Percentiles rank a stretch among this genome's conserved stretches.
Evolutionary conservation across 2,113 vertebrate genomes (phyloP).

Genomic region (Puntigrus tetrazona): DNA sequence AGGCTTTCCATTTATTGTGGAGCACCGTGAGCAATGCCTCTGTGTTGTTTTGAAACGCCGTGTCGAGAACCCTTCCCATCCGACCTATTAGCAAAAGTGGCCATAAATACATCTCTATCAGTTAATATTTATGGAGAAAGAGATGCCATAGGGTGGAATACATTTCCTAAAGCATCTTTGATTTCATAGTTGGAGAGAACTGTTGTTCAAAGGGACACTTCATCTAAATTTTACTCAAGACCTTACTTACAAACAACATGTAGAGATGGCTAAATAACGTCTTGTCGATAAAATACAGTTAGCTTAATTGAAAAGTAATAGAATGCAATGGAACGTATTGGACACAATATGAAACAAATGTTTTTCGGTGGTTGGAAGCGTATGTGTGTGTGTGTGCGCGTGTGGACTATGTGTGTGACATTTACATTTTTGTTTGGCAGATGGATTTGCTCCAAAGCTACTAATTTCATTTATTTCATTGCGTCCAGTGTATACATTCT

Average conservation of each 20-base stretch:
- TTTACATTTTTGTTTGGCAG: background rate
- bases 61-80: background rate
- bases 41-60: background rate
- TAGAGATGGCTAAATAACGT: too few relatives aligned
- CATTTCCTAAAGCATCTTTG: background rate
- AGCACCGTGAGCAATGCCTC: background rate
- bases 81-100: conserved; percentile 8
- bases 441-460: background rate
- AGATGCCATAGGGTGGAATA: background rate
- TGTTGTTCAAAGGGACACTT: background rate
- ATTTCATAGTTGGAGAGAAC: background rate
- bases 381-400: too few relatives aligned
- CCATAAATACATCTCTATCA: background rate
- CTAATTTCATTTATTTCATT: background rate
- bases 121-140: conserved; percentile 9
- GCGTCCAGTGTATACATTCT: background rate
- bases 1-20: background rate
- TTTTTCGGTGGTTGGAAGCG: too few relatives aligned
- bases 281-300: too few relatives aligned
- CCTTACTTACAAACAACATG: too few relatives aligned
- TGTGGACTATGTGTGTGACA: too few relatives aligned
- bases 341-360: too few relatives aligned
- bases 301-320: too few relatives aligned
- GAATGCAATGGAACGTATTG: too few relatives aligned
- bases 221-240: background rate